These are phyloP conservation scores for Pleuronectes platessa DNA, from an alignment of 2,113 vertebrate genomes.

Conservation along the genomic window DNA sequence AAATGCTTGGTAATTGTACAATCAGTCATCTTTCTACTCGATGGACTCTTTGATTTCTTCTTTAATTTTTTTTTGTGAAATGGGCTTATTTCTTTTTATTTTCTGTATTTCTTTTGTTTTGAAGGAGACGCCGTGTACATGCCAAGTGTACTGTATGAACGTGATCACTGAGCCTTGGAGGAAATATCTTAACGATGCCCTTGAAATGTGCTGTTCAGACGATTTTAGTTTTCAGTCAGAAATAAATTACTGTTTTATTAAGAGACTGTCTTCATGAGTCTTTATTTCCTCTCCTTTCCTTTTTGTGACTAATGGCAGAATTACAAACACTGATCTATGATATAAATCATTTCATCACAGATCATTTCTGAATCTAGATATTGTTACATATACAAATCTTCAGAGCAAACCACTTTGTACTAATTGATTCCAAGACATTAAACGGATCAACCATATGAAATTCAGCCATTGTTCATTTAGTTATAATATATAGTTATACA, in stretches of 20 bases:
- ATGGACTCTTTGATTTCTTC: constrained; percentile 13
- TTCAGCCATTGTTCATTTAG: no score
- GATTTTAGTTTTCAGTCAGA: constrained; percentile 80
- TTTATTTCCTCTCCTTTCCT: not conserved
- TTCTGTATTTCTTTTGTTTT: constrained; percentile 61
- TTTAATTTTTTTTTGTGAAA: constrained; percentile 41
- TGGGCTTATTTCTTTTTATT: constrained; percentile 36
- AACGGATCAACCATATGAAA: no score
- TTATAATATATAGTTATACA: no score
- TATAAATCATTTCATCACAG: no score
- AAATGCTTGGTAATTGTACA: constrained; percentile 77
- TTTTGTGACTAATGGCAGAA: not conserved
- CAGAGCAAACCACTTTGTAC: no score
- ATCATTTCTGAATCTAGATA: no score
- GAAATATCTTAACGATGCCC: constrained; percentile 78
- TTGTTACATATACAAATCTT: no score
- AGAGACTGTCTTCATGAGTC: constrained; percentile 24
- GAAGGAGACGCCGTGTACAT: constrained; percentile 81
- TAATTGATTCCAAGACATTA: no score
- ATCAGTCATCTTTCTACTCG: constrained; percentile 61
- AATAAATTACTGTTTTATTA: constrained; percentile 84
- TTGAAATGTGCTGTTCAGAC: constrained; percentile 82
- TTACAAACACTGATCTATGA: not conserved
- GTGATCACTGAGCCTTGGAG: constrained; percentile 85
- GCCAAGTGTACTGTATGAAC: constrained; percentile 81